A percentile compares a stretch with the other conserved stretches of the same genome.
Conservation (phyloP, 2,888 invertebrate genomes). For the Agonopterix arenella region DNA sequence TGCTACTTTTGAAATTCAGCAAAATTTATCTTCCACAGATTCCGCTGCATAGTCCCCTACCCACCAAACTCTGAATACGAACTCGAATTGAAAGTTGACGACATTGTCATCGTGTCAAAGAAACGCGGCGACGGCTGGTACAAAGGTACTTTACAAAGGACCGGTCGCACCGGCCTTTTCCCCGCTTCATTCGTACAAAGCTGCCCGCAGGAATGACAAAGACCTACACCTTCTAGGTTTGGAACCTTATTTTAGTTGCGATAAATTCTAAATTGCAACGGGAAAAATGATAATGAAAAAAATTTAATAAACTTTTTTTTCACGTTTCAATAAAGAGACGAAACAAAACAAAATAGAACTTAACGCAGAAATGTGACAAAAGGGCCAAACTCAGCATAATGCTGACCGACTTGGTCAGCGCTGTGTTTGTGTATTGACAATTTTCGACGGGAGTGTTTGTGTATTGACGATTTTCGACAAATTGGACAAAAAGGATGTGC, state of each 20-base stretch:
- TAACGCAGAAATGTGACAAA: no score
- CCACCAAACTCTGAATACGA: constrained; percentile 97
- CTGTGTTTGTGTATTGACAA: no score
- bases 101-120: constrained; percentile 93
- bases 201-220: constrained; percentile 46
- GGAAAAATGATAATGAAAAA: no score
- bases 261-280: background rate
- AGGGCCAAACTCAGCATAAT: no score
- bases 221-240: constrained; percentile 26
- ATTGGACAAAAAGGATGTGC: background rate
- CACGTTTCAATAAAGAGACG: no score
- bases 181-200: constrained; percentile 95
- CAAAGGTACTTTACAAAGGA: constrained; percentile 92
- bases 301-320: no score
- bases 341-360: no score
- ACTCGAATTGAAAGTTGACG: constrained; percentile 91
- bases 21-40: constrained; percentile 74
- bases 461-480: background rate
- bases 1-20: no score
- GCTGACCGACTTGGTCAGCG: no score
- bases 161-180: constrained; percentile 95
- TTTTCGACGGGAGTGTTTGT: no score
- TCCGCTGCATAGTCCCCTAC: constrained; percentile 94
- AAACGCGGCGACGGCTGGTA: constrained; percentile 98
- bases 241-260: constrained; percentile 29